Evolutionary conservation across 1,140 invertebrate species (phyloP), one percentile per base, ranked within the genome.

Genomic region (Musca vetustissima): DNA sequence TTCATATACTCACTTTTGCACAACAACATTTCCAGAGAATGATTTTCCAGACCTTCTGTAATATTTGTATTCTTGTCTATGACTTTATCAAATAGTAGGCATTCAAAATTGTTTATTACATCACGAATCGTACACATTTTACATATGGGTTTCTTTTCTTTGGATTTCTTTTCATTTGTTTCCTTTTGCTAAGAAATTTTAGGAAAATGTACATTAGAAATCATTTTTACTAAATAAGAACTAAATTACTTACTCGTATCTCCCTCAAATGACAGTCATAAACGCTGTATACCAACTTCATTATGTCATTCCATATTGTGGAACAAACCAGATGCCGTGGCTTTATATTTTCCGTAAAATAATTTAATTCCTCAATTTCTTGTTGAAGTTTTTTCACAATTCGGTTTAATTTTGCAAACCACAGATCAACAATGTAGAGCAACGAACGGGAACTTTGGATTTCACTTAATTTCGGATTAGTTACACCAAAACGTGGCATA

Each of bases 201-300:
- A n/a, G n/a, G n/a, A n/a, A n/a, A n/a, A n/a, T n/a, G n/a, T n/a
- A n/a, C n/a, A n/a, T n/a, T n/a, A n/a, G 43, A 28, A 28, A 28
- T 28, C 28, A 4, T 13, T 55, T 67, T n/a, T n/a, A n/a, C n/a
- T n/a, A n/a, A n/a, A n/a, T n/a, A n/a, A n/a, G n/a, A n/a, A n/a
- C n/a, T n/a, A n/a, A n/a, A 4, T 19, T 3, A 71, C 72, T 70
- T 32, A 76, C 79, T 28, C 77, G 53, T 53, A 81, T 75, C 11
- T 83, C 85, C 55, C 88, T 78, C 48, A 93, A 84, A 81, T 92
- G 92, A 74, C 92, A 93, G 61, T 86, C 83, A 22, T 88, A 86
- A 2, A 90, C 88, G 65, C 74, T 71, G 57, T 85, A 78, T 17
- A 91, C 84, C 21, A 91, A 81, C 11, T 82, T 68, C 0, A 43